phyloP scores from a whole-genome alignment of 2,113 vertebrate species.

The Periophthalmus modestus region DNA sequence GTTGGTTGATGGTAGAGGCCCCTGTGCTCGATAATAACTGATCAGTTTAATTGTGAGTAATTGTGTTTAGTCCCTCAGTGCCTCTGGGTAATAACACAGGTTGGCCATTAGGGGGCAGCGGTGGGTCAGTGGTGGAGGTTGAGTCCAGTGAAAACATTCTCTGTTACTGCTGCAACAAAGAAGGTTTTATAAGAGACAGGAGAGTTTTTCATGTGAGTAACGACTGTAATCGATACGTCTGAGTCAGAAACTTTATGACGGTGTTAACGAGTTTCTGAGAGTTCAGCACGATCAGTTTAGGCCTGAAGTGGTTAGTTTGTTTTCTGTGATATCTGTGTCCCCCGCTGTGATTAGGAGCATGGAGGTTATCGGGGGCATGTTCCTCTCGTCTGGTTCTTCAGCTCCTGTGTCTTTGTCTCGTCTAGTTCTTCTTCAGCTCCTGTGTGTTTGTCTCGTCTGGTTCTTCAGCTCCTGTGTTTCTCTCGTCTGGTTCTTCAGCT shows the following conservation, averaged over 20 bases:
- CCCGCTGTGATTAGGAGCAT: too few species aligned
- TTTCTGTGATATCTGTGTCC: too few species aligned
- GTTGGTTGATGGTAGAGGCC: too few species aligned
- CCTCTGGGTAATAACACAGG: background rate
- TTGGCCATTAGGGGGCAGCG: slow-evolving; percentile 49
- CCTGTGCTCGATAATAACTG: background rate
- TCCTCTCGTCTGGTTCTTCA: too few species aligned
- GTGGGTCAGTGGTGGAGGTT: slow-evolving; percentile 9
- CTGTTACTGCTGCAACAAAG: background rate
- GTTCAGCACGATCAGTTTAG: too few species aligned
- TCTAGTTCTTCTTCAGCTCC: too few species aligned
- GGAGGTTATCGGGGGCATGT: too few species aligned
- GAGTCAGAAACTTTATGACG: background rate
- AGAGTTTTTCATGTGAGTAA: slow-evolving; percentile 26
- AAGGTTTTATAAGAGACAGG: slow-evolving; percentile 25
- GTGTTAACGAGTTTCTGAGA: background rate
- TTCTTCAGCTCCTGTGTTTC: too few species aligned
- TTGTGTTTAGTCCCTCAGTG: background rate
- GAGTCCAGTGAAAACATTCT: background rate
- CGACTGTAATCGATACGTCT: slow-evolving; percentile 39
- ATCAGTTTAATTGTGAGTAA: background rate
- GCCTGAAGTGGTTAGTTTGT: too few species aligned
- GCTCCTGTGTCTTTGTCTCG: too few species aligned
- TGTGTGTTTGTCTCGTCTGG: too few species aligned
- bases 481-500: too few species aligned